A percentile compares a stretch with the other conserved stretches of the same genome.
These are phyloP conservation scores for Pyrgus malvae DNA, from an alignment of 2,888 invertebrate species.

Conservation along the genomic window DNA sequence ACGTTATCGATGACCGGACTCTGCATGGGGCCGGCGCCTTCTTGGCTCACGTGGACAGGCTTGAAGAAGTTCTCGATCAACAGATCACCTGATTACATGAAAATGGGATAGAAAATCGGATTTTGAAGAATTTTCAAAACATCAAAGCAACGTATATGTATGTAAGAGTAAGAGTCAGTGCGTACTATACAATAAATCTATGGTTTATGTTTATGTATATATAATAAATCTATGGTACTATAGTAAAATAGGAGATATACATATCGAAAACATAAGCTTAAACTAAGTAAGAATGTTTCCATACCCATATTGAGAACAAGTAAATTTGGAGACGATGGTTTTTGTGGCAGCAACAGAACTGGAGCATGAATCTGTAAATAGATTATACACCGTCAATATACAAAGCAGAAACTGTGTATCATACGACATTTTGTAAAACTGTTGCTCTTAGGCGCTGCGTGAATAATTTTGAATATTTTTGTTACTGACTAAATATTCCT, in stretches of 20 bases:
- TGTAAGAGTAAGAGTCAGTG: too few species aligned
- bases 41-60: conserved; percentile 60
- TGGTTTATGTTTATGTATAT: too few species aligned
- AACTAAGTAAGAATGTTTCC: too few species aligned
- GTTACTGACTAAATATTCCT: too few species aligned
- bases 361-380: conserved; percentile 84
- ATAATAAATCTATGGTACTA: too few species aligned
- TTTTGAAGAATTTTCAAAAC: background rate
- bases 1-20: conserved; percentile 86
- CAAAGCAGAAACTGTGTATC: background rate
- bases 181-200: too few species aligned
- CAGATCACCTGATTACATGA: conserved; percentile 84
- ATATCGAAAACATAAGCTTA: too few species aligned
- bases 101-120: background rate
- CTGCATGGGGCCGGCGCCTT: conserved; percentile 59
- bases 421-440: too few species aligned
- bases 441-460: too few species aligned
- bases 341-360: conserved; percentile 88
- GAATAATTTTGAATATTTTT: too few species aligned
- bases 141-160: too few species aligned
- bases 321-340: conserved; percentile 89
- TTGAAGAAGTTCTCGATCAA: conserved; percentile 91
- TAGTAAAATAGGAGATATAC: background rate
- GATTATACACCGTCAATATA: background rate
- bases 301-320: conserved; percentile 87